Conservation (phyloP, 1,140 invertebrate genomes). For the Ylistrum balloti region DNA sequence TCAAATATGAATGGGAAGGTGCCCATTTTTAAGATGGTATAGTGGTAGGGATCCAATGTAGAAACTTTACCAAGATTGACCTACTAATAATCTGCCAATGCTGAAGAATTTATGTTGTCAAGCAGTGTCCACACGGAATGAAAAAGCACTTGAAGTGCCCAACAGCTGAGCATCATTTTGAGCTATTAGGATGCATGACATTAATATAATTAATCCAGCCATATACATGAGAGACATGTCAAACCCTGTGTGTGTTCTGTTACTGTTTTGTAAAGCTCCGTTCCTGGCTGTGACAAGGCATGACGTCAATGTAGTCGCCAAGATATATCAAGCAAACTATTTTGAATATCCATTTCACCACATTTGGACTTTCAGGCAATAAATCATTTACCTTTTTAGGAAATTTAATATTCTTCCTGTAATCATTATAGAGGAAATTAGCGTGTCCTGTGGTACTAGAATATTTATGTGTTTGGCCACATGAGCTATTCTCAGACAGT, state of each 20-base stretch:
- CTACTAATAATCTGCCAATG: no score
- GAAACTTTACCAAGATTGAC: no score
- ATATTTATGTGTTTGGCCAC: not conserved
- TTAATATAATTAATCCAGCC: no score
- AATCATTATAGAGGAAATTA: not conserved
- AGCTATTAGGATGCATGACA: no score
- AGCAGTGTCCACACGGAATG: no score
- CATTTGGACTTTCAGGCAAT: not conserved
- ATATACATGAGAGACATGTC: no score
- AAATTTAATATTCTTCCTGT: slow-evolving; percentile 16
- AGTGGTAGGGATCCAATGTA: no score
- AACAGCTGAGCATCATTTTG: no score
- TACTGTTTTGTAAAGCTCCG: not conserved
- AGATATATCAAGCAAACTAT: not conserved
- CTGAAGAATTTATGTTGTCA: no score
- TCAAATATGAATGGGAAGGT: no score
- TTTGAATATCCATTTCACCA: not conserved
- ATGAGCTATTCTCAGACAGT: not conserved
- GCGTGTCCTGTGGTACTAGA: not conserved
- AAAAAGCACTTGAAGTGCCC: no score
- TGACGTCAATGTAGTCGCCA: not conserved
- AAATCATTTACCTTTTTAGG: slow-evolving; percentile 15
- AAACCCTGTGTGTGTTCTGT: not conserved
- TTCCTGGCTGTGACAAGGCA: not conserved
- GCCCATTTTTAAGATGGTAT: no score